Evolutionary conservation across 2,113 vertebrate genomes (phyloP), one percentile per base, ranked within the genome.

Genomic region (Cyprinodon brontotheroides): DNA sequence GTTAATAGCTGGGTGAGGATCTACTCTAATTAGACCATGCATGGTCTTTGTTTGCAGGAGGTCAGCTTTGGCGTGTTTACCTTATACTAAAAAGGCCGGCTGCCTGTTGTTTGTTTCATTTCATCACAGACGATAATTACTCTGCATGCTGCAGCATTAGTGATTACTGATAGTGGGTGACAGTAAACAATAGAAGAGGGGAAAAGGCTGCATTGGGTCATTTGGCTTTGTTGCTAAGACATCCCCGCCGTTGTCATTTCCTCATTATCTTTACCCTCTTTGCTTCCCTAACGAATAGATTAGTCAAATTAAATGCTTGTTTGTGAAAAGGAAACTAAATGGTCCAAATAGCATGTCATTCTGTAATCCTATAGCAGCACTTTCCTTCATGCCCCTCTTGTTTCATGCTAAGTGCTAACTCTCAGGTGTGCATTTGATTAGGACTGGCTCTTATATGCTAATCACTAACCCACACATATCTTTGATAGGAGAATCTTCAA

Each of bases 401-500:
- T 74, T 60, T 80, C 71, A 79, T 77, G 69, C 76, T 72, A 68
- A 83, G 72, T 15, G 45, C 1, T 64, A 48, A 76, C 57, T 78
- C 76, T 79, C 74, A 82, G 61, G 76, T 82, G 77, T 78, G 61
- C 61, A 36, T 68, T 40, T 86, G 65, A 76, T 81, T 76, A 72
- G 9, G 45, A 4, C 14, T 37, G 37, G 20, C 43, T 83, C 1
- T 77, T 68, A 50, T 74, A 84, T 86, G 77, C 57, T 84, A 82
- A 84, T 79, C 12, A 11, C 0, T 1, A 40, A 59, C 38, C 38
- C 76, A 62, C 75, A 57, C 37, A 7, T 11, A 43, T 62, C 72
- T 83, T 86, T 75, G 69, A 80, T 84, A 47, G 65, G 60, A 70
- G 68, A 69, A 68, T 70, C 81, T 87, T 86, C 79, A 87, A 88